Evolutionary conservation across 2,888 invertebrate genomes (phyloP).

Genomic region (Sepioteuthis lessoniana): DNA sequence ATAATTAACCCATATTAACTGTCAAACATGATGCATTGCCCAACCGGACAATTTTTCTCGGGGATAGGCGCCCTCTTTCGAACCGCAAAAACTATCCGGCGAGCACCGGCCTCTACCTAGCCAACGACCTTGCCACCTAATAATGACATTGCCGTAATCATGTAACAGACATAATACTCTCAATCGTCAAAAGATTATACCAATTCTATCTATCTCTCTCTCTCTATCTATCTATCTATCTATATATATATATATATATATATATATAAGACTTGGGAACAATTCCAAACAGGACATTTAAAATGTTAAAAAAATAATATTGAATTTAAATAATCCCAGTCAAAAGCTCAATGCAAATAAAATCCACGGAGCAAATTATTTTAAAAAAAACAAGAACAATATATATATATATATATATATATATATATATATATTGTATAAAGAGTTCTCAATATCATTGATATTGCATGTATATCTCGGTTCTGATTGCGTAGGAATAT

Average conservation of each 20-base stretch:
- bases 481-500: too few relatives aligned
- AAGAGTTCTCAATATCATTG: background rate
- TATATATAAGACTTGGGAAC: too few relatives aligned
- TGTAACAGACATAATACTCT: background rate
- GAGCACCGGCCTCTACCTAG: background rate
- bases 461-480: too few relatives aligned
- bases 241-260: background rate
- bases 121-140: background rate
- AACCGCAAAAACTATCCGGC: background rate
- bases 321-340: too few relatives aligned
- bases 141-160: background rate
- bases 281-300: too few relatives aligned
- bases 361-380: too few relatives aligned
- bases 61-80: background rate
- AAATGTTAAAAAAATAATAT: too few relatives aligned
- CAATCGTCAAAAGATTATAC: background rate
- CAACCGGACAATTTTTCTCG: background rate
- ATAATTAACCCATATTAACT: conserved; percentile 33
- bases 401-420: conserved; percentile 2
- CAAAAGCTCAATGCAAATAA: too few relatives aligned
- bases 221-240: background rate
- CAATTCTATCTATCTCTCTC: background rate
- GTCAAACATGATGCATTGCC: conserved; percentile 6
- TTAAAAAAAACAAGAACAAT: too few relatives aligned
- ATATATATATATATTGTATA: background rate